Base-by-base conservation (phyloP, 1,140 invertebrate species). In the Formica selysi region DNA sequence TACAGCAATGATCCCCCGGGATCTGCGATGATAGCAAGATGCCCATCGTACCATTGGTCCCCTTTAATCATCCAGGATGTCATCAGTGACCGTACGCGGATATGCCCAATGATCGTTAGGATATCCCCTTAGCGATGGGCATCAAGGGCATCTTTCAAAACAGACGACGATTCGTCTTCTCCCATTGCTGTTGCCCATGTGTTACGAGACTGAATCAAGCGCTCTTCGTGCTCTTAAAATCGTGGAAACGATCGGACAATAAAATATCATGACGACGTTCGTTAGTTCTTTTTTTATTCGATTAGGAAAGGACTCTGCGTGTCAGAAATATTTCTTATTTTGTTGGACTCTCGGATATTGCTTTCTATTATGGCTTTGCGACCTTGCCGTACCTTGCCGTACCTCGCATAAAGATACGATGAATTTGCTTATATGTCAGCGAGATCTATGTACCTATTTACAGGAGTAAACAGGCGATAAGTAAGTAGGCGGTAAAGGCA, bases 61-160 rank as follows among this genome's bases (percentile, higher is more conserved):
- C 78, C 78, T 71, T 51, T 81, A 36, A 22, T 80, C 51, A 70
- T 70, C 65, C 78, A 81, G 78, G 78, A 71, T 81, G 67, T 81
- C 78, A 38, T 51, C 38, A 81, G 65, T 81, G 48, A 81, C 65
- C 78, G 16, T 59, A 51, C 16, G 59, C 57, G 51, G 65, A 81
- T 80, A 80, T 71, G 10, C 78, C 65, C 78, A 80, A 68, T 57
- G 76, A 79, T 22, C 51, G 41, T 80, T 36, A 57, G 65, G 36
- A 80, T 54, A 81, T 81, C 41, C 61, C 41, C 41, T 65, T 51
- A 36, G 38, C 41, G 38, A 59, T 61, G 73, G 73, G 54, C 54
- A 65, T 65, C 48, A 19, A 48, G 67, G 19, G n/a, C 6, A 22
- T 11, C 11, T 29, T 1, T 48, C 67, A 44, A 48, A 11, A 48